Percentiles rank a stretch among this genome's conserved stretches.
Conservation (phyloP, 2,888 invertebrate genomes). For the Agrotis exclamationis region DNA sequence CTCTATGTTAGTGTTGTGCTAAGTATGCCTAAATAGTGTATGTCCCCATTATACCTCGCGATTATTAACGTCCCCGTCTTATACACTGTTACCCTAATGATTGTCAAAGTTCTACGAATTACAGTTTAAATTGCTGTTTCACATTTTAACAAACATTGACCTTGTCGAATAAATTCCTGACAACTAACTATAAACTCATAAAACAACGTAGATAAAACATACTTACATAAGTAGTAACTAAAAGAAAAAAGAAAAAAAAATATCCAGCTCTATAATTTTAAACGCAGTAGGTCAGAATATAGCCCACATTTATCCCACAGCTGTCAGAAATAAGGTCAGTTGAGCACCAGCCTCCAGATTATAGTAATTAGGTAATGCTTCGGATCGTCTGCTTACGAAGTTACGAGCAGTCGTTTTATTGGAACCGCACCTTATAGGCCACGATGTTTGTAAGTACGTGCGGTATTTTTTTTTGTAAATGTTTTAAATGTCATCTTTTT, state of each 20-base stretch:
- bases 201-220: too few species aligned
- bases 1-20: too few species aligned
- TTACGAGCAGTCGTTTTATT: constrained; percentile 36
- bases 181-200: too few species aligned
- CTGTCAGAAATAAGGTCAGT: constrained; percentile 71
- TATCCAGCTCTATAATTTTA: constrained; percentile 36
- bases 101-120: neutral
- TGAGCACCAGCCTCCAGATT: constrained; percentile 62
- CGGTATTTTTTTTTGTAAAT: constrained; percentile 1
- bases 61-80: too few species aligned
- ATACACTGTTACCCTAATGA: too few species aligned
- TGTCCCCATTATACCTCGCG: too few species aligned
- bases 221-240: too few species aligned
- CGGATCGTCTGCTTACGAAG: constrained; percentile 3
- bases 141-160: neutral
- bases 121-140: neutral
- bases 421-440: constrained; percentile 42
- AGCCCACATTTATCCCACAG: constrained; percentile 55
- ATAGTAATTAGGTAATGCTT: constrained; percentile 63
- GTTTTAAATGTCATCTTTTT: constrained; percentile 12
- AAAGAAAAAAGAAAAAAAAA: too few species aligned
- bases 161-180: neutral
- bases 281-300: constrained; percentile 45
- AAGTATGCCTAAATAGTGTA: too few species aligned
- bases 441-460: neutral